phyloP scores from a whole-genome alignment of 2,888 invertebrate genomes.

The Philaethria dido region DNA sequence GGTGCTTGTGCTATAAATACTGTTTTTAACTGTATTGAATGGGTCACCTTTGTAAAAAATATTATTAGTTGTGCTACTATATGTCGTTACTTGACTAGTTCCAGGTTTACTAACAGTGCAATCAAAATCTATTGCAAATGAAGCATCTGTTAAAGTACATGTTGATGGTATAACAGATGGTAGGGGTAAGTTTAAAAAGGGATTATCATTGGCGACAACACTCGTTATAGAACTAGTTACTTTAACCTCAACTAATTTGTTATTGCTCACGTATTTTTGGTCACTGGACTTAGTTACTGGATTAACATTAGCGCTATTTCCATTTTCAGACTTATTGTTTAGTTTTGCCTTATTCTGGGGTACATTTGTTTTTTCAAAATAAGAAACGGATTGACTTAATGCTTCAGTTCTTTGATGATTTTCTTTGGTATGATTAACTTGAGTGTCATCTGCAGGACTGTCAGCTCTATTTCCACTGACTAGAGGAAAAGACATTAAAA shows the following conservation, averaged over 20 bases:
- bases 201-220: constrained; percentile 63
- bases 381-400: constrained; percentile 51
- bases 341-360: constrained; percentile 18
- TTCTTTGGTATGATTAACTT: constrained; percentile 54
- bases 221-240: constrained; percentile 43
- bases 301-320: constrained; percentile 47
- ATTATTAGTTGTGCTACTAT: constrained; percentile 63
- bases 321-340: constrained; percentile 4
- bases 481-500: constrained; percentile 89
- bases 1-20: constrained; percentile 76
- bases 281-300: constrained; percentile 55
- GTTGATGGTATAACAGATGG: constrained; percentile 67
- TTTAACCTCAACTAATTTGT: constrained; percentile 58
- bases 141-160: constrained; percentile 61
- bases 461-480: constrained; percentile 85
- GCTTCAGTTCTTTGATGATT: constrained; percentile 51
- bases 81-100: constrained; percentile 60
- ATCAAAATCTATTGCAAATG: constrained; percentile 73
- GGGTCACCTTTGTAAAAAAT: constrained; percentile 77
- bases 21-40: constrained; percentile 68
- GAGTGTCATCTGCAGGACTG: constrained; percentile 73
- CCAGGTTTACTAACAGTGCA: constrained; percentile 67
- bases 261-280: constrained; percentile 57
- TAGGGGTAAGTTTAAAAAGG: constrained; percentile 71
- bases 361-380: constrained; percentile 58